Conservation (phyloP, 2,797 vertebrate genomes). For the Sitta carolinensis region DNA sequence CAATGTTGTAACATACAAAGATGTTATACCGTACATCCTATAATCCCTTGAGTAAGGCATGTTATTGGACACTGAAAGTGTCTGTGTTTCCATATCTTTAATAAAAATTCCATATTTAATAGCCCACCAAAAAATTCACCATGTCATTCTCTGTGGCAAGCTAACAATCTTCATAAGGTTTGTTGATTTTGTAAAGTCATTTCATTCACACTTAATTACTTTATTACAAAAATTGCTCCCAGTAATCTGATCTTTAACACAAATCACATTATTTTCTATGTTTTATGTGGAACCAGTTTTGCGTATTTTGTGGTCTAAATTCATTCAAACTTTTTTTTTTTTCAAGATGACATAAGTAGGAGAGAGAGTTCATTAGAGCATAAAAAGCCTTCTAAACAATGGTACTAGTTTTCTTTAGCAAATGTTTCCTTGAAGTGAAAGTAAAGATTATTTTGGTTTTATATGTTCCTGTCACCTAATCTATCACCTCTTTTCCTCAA, state of each 20-base stretch:
- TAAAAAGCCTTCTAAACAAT: background rate
- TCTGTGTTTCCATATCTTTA: background rate
- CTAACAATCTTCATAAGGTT: background rate
- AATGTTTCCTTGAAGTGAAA: background rate
- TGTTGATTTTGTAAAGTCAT: background rate
- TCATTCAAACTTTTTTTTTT: background rate
- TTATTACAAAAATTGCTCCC: background rate
- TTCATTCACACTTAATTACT: background rate
- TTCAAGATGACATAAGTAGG: background rate
- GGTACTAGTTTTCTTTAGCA: background rate
- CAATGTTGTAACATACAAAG: background rate
- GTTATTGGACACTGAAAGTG: background rate
- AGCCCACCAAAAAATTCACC: background rate
- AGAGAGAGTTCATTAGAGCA: background rate
- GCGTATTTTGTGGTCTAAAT: slow-evolving; percentile 11
- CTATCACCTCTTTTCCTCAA: slow-evolving; percentile 24
- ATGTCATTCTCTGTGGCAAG: background rate
- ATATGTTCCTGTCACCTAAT: slow-evolving; percentile 13
- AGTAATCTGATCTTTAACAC: slow-evolving; percentile 9
- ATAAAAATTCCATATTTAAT: background rate
- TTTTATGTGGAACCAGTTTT: slow-evolving; percentile 31
- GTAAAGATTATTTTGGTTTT: slow-evolving; percentile 12
- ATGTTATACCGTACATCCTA: background rate
- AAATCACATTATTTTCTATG: background rate
- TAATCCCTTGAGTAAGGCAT: background rate